phyloP scores from a whole-genome alignment of 2,888 invertebrate species.

The Leptarthrus brevirostris region DNA sequence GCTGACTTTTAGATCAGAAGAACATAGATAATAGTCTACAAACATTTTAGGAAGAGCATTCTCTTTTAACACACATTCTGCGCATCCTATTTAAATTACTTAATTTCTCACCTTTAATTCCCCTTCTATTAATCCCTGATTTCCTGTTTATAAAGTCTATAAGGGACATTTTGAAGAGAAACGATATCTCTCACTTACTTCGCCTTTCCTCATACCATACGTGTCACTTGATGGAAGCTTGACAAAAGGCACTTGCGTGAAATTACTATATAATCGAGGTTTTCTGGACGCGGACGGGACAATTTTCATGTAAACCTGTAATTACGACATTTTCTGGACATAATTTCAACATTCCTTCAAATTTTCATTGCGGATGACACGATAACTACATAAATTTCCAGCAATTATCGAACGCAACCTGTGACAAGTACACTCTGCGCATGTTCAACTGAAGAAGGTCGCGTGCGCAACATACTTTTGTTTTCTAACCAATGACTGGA shows the following conservation, averaged over 20 bases:
- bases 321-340: conserved; percentile 20
- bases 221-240: not conserved
- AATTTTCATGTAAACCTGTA: conserved; percentile 25
- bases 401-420: conserved; percentile 23
- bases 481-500: conserved; percentile 25
- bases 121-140: no score
- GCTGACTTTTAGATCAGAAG: no score
- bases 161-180: no score
- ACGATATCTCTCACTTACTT: no score
- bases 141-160: no score
- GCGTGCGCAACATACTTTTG: conserved; percentile 29
- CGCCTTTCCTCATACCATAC: no score
- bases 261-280: not conserved
- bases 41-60: no score
- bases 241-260: conserved; percentile 8
- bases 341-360: conserved; percentile 16
- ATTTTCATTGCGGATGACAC: conserved; percentile 34
- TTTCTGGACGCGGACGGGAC: not conserved
- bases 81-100: no score
- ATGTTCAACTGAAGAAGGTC: conserved; percentile 18
- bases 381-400: conserved; percentile 15
- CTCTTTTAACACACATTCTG: no score
- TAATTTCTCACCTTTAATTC: no score
- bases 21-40: no score
- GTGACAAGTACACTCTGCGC: not conserved